phyloP scores from a whole-genome alignment of 2,888 invertebrate species.

The Tetanocera ferruginea region DNA sequence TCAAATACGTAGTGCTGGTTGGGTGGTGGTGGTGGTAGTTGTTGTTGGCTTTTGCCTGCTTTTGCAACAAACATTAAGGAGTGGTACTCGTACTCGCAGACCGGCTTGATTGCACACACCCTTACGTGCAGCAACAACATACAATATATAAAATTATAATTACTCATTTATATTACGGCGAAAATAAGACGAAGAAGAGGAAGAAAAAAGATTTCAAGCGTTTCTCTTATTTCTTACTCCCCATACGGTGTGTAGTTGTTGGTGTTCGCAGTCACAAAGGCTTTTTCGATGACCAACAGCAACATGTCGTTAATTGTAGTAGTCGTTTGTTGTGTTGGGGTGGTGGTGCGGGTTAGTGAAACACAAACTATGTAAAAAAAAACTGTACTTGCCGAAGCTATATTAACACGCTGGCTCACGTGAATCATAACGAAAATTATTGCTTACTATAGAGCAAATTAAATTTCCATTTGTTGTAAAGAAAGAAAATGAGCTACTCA shows the following conservation, averaged over 20 bases:
- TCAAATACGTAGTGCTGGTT: background rate
- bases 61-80: background rate
- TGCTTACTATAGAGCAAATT: too few relatives aligned
- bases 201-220: too few relatives aligned
- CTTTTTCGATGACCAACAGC: constrained; percentile 27
- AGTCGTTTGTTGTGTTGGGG: background rate
- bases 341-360: background rate
- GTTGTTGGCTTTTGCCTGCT: background rate
- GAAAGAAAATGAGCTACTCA: too few relatives aligned
- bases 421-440: too few relatives aligned
- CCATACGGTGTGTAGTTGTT: background rate
- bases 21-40: background rate
- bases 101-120: background rate
- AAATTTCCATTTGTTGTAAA: too few relatives aligned
- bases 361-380: background rate
- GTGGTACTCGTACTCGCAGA: background rate
- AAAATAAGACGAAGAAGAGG: too few relatives aligned
- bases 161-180: too few relatives aligned
- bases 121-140: background rate
- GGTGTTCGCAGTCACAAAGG: background rate
- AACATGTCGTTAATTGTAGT: constrained; percentile 29
- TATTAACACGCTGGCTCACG: too few relatives aligned
- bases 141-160: too few relatives aligned
- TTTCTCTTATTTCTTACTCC: background rate
- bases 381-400: constrained; percentile 9